Conservation (phyloP, 1,140 invertebrate species). For the Globodera rostochiensis region DNA sequence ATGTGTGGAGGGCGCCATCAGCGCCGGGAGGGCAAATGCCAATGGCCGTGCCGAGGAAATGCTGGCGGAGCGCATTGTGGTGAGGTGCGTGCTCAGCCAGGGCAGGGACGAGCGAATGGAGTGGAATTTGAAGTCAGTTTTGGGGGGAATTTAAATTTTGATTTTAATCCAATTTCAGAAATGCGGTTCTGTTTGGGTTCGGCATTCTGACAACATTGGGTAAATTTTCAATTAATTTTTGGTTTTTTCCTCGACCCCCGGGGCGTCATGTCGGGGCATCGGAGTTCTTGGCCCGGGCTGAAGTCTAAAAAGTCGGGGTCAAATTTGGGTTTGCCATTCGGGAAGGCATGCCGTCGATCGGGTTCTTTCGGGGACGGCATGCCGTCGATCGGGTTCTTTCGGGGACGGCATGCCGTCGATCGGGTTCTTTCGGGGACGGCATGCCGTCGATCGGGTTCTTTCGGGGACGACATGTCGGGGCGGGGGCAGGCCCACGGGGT, state of each 20-base stretch:
- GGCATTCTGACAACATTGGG: slow-evolving; percentile 61
- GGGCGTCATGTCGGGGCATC: too few relatives aligned
- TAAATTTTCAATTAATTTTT: neutral
- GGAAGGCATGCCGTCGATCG: too few relatives aligned
- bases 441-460: too few relatives aligned
- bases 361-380: too few relatives aligned
- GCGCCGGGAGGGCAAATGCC: neutral
- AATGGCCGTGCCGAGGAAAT: neutral
- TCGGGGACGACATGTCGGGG: too few relatives aligned
- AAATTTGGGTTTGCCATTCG: too few relatives aligned
- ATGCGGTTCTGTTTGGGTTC: slow-evolving; percentile 58
- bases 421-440: too few relatives aligned
- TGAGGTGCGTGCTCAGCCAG: slow-evolving; percentile 37
- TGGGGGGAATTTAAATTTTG: neutral
- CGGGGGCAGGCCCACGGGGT: too few relatives aligned
- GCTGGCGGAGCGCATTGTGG: slow-evolving; percentile 34
- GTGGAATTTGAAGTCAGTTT: slow-evolving; percentile 40
- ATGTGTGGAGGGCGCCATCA: slow-evolving; percentile 48
- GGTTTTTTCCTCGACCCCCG: too few relatives aligned
- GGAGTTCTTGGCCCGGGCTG: neutral
- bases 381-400: too few relatives aligned
- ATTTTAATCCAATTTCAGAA: slow-evolving; percentile 15
- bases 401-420: too few relatives aligned
- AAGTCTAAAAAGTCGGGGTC: neutral
- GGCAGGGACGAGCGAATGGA: slow-evolving; percentile 43